Base-by-base conservation (phyloP, 2,888 invertebrate species). In the Hofmannophila pseudospretella region DNA sequence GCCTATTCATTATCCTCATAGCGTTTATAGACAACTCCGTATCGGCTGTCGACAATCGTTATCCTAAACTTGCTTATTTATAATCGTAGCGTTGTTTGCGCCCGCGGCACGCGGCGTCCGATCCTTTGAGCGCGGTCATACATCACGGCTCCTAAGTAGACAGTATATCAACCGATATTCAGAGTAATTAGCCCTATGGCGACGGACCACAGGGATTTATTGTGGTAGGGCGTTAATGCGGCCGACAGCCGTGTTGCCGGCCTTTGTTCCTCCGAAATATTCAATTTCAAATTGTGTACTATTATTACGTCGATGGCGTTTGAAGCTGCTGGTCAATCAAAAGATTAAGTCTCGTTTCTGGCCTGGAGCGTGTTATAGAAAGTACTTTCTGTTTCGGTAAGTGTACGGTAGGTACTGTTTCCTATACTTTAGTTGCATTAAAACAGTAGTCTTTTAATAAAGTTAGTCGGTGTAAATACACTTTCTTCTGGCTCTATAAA, bases 161-260 rank as follows among this genome's bases (percentile, higher is more conserved):
- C 85, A 86, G 81, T 85, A 84, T 84, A 86, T 86, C 85, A 85
- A 79, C 79, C 69, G 70, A 74, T 77, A 80, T 47, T 43, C 66
- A 58, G 78, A 82, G 84, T 86, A 86, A 86, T 86, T 86, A 86
- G 86, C 75, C 86, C 85, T 50, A 58, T 84, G 78, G 86, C 84
- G 85, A 84, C 82, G 73, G 79, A 80, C 75, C 78, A 70, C 75
- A 75, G 67, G 78, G 78, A 85, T 86, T 86, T 85, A 85, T 84
- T 69, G 79, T 73, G 61, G 73, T 72, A 70, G 79, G 80, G 79
- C 82, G 81, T 79, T 82, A 85, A 85, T 84, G 66, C 72, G 69
- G 48, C 76, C 69, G 85, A 85, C 84, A 82, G 74, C 76, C 84
- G 75, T 81, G 65, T 63, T 71, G 73, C 80, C 76, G 79, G 75